Evolutionary conservation across 1,140 invertebrate genomes (phyloP).

Genomic region (Chironomus striatipennis): DNA sequence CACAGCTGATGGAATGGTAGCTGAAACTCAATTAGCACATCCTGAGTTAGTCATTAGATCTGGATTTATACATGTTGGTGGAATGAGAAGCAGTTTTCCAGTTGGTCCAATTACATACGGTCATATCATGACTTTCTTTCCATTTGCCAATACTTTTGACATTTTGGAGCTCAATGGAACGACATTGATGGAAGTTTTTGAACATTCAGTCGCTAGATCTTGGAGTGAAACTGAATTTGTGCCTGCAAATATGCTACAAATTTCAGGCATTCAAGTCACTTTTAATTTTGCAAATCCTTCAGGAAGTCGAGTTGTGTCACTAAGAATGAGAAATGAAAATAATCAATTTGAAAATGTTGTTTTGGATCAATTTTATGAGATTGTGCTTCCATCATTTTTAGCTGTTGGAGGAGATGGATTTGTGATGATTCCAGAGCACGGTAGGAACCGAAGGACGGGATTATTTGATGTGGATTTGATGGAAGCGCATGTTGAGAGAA

Average conservation of each 20-base stretch:
- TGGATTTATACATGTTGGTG: neutral
- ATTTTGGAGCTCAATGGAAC: conserved; percentile 53
- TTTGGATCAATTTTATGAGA: conserved; percentile 46
- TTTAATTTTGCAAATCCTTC: conserved; percentile 45
- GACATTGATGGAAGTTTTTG: conserved; percentile 46
- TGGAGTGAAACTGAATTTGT: too few species aligned
- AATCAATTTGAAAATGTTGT: conserved; percentile 51
- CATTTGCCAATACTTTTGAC: conserved; percentile 63
- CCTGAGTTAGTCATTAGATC: neutral
- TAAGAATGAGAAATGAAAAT: conserved; percentile 49
- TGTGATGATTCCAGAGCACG: conserved; percentile 38
- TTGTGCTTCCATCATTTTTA: conserved; percentile 54
- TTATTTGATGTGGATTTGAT: conserved; percentile 33
- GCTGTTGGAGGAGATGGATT: conserved; percentile 57
- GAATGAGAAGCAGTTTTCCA: neutral
- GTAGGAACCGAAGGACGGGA: conserved; percentile 28
- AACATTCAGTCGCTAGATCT: conserved; percentile 29
- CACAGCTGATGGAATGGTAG: conserved; percentile 62
- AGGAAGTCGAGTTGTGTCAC: conserved; percentile 48
- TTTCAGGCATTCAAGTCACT: conserved; percentile 42
- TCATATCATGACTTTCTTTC: conserved; percentile 53
- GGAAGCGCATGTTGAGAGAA: conserved; percentile 34
- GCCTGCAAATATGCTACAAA: conserved; percentile 42
- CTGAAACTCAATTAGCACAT: conserved; percentile 51
- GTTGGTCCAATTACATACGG: conserved; percentile 47